Conservation (phyloP, 1,140 invertebrate species). For the Aleiodes sp. region DNA sequence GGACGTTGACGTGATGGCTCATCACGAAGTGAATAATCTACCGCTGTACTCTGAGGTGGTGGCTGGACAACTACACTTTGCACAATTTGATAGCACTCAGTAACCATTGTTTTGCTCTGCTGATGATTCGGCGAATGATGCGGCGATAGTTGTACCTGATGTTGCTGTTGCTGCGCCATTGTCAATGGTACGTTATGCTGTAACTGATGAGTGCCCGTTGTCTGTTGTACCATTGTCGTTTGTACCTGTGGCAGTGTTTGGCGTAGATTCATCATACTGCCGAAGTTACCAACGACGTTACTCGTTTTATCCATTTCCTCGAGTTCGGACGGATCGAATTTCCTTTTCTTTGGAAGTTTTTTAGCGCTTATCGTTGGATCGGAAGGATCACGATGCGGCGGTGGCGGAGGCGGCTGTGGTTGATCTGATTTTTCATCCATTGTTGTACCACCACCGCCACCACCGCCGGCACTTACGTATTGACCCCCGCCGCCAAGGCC, state of each 20-base stretch:
- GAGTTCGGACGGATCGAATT: constrained; percentile 84
- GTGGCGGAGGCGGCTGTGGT: constrained; percentile 54
- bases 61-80: constrained; percentile 63
- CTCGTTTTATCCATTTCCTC: constrained; percentile 70
- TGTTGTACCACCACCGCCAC: constrained; percentile 53
- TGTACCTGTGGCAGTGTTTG: constrained; percentile 32
- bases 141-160: constrained; percentile 48
- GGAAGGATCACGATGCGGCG: constrained; percentile 56
- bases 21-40: constrained; percentile 70
- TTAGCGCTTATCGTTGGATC: constrained; percentile 61
- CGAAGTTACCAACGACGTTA: constrained; percentile 52
- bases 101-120: constrained; percentile 13
- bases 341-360: constrained; percentile 88
- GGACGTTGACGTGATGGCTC: constrained; percentile 54
- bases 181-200: constrained; percentile 43
- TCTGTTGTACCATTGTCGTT: constrained; percentile 45
- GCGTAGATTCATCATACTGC: constrained; percentile 44
- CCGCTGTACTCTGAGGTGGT: constrained; percentile 68
- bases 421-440: constrained; percentile 60
- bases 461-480: constrained; percentile 52
- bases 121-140: constrained; percentile 18
- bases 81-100: constrained; percentile 36
- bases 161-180: constrained; percentile 45
- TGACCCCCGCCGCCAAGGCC: constrained; percentile 51
- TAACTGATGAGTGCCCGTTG: constrained; percentile 38